These are phyloP conservation scores for Patella caerulea DNA, from an alignment of 2,888 invertebrate species.

Conservation along the genomic window DNA sequence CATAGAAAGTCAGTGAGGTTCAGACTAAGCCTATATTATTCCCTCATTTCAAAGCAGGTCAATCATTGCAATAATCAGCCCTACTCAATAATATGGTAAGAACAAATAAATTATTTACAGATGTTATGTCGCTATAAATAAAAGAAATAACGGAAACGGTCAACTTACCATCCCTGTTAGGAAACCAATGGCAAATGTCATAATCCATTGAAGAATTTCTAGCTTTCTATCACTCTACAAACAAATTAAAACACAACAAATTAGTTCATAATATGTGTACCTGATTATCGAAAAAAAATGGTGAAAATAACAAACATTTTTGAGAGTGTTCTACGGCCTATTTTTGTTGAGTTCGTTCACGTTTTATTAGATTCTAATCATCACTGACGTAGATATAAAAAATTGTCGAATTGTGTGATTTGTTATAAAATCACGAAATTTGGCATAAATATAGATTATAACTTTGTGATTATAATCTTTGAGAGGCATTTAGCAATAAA, in stretches of 20 bases:
- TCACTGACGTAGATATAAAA: not conserved
- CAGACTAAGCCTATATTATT: not conserved
- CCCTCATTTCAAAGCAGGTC: no score
- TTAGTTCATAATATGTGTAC: not conserved
- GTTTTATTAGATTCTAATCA: not conserved
- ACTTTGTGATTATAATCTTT: no score
- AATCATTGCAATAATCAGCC: no score
- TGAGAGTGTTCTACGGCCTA: no score
- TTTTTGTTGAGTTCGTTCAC: no score
- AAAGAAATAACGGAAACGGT: not conserved
- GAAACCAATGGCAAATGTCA: constrained; percentile 58
- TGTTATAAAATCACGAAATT: no score
- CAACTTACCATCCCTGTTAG: constrained; percentile 57
- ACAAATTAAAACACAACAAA: constrained; percentile 5
- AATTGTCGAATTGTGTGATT: no score
- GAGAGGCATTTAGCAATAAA: no score
- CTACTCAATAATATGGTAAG: no score
- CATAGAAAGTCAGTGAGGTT: no score
- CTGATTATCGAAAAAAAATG: not conserved
- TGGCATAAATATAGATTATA: no score
- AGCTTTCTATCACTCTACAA: constrained; percentile 52
- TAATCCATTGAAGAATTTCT: constrained; percentile 58
- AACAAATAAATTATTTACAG: not conserved
- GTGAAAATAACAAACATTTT: not conserved
- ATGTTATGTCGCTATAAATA: no score